phyloP scores from a whole-genome alignment of 1,140 invertebrate species.

The Archegozetes longisetosus region DNA sequence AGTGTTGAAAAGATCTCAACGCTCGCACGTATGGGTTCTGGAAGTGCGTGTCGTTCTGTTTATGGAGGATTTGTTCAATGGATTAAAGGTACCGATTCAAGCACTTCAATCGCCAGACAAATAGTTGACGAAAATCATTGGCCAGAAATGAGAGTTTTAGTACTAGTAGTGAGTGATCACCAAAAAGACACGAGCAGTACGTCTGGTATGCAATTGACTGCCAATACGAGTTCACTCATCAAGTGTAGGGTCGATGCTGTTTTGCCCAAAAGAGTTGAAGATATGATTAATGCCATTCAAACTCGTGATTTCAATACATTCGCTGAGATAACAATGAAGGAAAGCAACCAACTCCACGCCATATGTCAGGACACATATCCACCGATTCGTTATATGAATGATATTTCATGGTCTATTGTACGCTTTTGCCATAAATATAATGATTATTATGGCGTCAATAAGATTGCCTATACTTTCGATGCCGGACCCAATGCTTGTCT shows the following conservation, averaged over 20 bases:
- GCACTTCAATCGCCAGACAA: constrained; percentile 58
- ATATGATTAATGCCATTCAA: constrained; percentile 58
- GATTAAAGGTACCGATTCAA: constrained; percentile 57
- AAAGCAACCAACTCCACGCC: constrained; percentile 96
- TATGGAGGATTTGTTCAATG: constrained; percentile 86
- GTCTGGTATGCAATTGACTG: constrained; percentile 68
- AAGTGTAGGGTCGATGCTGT: constrained; percentile 49
- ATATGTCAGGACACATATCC: constrained; percentile 86
- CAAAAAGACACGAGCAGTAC: constrained; percentile 78
- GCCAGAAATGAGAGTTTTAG: constrained; percentile 73
- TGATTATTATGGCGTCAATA: constrained; percentile 37
- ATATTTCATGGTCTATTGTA: constrained; percentile 60
- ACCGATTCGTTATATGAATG: constrained; percentile 80
- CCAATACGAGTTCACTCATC: constrained; percentile 66
- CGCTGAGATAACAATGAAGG: constrained; percentile 86
- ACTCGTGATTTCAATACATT: constrained; percentile 66
- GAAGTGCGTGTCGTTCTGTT: constrained; percentile 88
- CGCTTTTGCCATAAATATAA: constrained; percentile 71
- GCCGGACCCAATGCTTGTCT: constrained; percentile 91
- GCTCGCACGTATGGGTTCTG: constrained; percentile 53
- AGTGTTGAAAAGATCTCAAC: constrained; percentile 50
- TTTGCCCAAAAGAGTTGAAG: constrained; percentile 49
- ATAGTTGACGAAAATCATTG: constrained; percentile 59
- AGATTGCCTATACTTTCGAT: constrained; percentile 88
- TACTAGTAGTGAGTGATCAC: constrained; percentile 71